phyloP scores from a whole-genome alignment of 1,140 invertebrate genomes.

The Cephus cinctus region DNA sequence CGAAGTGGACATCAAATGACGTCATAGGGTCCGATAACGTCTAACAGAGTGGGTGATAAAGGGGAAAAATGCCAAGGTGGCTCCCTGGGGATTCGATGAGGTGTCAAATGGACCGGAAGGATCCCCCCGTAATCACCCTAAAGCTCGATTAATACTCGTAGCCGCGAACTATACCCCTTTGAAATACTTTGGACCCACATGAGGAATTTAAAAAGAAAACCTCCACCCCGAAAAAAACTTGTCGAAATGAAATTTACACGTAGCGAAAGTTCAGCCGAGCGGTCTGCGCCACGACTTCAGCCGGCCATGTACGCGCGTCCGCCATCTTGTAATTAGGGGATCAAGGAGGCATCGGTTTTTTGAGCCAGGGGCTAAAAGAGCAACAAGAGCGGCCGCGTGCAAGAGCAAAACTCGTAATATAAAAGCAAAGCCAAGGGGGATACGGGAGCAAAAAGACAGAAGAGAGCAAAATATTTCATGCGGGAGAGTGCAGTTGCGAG shows the following conservation, averaged over 20 bases:
- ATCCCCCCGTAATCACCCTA: no score
- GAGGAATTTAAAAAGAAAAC: no score
- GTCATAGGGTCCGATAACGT: no score
- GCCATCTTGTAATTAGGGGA: constrained; percentile 54
- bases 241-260: no score
- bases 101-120: no score
- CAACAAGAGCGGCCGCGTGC: background rate
- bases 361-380: constrained; percentile 28
- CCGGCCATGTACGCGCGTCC: constrained; percentile 42
- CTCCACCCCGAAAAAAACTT: no score
- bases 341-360: constrained; percentile 51
- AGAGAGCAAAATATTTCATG: constrained; percentile 37
- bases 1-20: no score
- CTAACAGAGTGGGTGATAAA: constrained; percentile 6
- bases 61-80: background rate
- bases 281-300: constrained; percentile 8
- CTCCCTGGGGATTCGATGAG: background rate
- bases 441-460: constrained; percentile 23
- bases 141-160: no score
- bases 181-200: no score
- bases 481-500: constrained; percentile 13
- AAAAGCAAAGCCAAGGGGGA: constrained; percentile 31
- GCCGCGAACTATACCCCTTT: no score
- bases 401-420: constrained; percentile 30
- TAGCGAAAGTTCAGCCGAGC: no score